Evolutionary conservation across 2,888 invertebrate species (phyloP), one percentile per base, ranked within the genome.

Genomic region (Scotopteryx bipunctaria): DNA sequence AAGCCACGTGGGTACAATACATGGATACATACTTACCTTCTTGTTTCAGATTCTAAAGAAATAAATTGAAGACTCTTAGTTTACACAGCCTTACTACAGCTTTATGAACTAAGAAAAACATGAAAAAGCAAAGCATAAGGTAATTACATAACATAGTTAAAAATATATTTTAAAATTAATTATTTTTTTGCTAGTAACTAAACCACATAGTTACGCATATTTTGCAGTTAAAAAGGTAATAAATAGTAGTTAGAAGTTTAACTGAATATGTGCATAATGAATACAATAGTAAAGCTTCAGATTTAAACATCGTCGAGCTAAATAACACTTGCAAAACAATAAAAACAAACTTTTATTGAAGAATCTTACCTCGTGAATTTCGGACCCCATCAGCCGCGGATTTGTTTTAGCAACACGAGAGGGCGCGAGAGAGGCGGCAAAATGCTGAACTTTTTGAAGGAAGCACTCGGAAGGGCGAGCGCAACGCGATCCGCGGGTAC

Each of bases 401-500:
- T 71, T 69, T 78, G 71, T 77, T 79, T 75, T 77, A 38, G 79
- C 75, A 76, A 73, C 75, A 71, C 73, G 73, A 72, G 76, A 76
- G 73, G 78, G 84, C 78, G 83, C 78, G 85, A 83, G 83, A 71
- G 86, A 85, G 87, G 81, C 75, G 74, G 81, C 73, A 80, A 76
- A 77, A 74, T 71, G 71, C 71, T 77, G 71, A 86, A 86, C 79
- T 88, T 89, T 86, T 82, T 78, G 72, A 75, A 68, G 58, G 67
- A 78, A 83, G 83, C 81, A 78, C 79, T 73, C 75, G 74, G 71
- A 75, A 72, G 69, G 73, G 74, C 74, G 81, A 78, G 81, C 84
- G 84, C 86, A 77, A 80, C 86, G 83, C 85, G 78, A 81, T 79
- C 83, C 86, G 84, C 86, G 86, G 85, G 78, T 81, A 85, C 85